A percentile compares a stretch with the other conserved stretches of the same genome.
These are phyloP conservation scores for Aphrophora alni DNA, from an alignment of 2,888 invertebrate genomes.

Conservation along the genomic window DNA sequence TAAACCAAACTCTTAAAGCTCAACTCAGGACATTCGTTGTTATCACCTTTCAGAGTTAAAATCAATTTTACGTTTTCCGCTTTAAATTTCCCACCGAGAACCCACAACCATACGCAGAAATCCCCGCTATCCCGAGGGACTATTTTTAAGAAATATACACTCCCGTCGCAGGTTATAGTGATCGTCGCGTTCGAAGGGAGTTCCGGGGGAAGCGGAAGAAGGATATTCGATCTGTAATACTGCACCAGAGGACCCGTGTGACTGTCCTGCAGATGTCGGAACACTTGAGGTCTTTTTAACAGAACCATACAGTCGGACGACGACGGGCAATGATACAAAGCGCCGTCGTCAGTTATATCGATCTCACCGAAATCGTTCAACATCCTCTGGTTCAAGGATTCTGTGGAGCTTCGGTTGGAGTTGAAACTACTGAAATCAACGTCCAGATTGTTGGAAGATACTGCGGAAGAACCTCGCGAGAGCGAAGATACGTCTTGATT, in stretches of 20 bases:
- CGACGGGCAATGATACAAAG: slow-evolving; percentile 35
- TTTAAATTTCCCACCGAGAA: slow-evolving; percentile 32
- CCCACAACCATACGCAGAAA: slow-evolving; percentile 37
- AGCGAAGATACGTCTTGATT: slow-evolving; percentile 15
- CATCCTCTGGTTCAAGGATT: slow-evolving; percentile 33
- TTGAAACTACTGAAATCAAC: slow-evolving; percentile 26
- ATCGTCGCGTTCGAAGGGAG: slow-evolving; percentile 26
- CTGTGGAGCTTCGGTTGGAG: slow-evolving; percentile 40
- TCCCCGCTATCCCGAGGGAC: slow-evolving; percentile 13
- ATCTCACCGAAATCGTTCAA: slow-evolving; percentile 37
- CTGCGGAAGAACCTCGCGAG: slow-evolving; percentile 24
- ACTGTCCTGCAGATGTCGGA: slow-evolving; percentile 37
- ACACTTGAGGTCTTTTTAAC: slow-evolving; percentile 28
- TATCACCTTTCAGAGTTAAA: slow-evolving; percentile 26
- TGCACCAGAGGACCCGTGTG: slow-evolving; percentile 44
- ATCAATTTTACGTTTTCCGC: slow-evolving; percentile 28
- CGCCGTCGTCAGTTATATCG: slow-evolving; percentile 33
- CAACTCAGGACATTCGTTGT: slow-evolving; percentile 33
- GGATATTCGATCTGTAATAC: slow-evolving; percentile 30
- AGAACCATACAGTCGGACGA: slow-evolving; percentile 15
- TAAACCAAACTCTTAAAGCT: slow-evolving; percentile 30
- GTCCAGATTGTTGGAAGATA: slow-evolving; percentile 27
- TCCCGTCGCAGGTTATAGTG: slow-evolving; percentile 23
- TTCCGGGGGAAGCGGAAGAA: slow-evolving; percentile 19
- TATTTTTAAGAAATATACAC: slow-evolving; percentile 32